Conservation (phyloP, 2,888 invertebrate species). For the Melieria crassipennis region DNA sequence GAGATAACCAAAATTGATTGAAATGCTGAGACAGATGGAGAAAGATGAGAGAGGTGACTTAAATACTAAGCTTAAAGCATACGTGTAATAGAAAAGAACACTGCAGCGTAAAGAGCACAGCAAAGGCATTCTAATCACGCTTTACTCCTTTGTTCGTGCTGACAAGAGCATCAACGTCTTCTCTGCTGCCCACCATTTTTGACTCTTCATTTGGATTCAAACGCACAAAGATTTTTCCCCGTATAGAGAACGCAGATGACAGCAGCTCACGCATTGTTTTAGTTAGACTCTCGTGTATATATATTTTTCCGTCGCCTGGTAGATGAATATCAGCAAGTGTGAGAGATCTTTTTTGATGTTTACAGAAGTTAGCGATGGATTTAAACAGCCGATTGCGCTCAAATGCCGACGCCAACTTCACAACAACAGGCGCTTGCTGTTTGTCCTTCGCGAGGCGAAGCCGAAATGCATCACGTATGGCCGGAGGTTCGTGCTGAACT, state of each 20-base stretch:
- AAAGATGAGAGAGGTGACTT: no score
- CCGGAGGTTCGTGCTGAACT: not conserved
- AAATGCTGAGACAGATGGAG: not conserved
- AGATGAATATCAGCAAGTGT: not conserved
- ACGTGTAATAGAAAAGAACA: not conserved
- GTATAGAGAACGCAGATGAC: constrained; percentile 9
- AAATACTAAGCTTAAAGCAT: not conserved
- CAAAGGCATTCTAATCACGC: no score
- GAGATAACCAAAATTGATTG: not conserved
- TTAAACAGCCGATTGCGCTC: constrained; percentile 6
- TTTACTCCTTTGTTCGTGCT: no score
- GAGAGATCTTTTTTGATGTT: not conserved
- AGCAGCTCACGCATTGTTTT: constrained; percentile 9
- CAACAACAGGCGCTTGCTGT: not conserved
- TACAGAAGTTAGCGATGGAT: constrained; percentile 1
- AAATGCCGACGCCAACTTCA: not conserved
- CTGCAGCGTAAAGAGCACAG: not conserved
- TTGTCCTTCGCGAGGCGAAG: not conserved
- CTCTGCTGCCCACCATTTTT: not conserved
- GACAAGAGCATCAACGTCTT: not conserved
- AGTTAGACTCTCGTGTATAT: constrained; percentile 15
- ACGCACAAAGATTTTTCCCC: not conserved
- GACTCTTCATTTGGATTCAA: constrained; percentile 5
- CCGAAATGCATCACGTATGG: constrained; percentile 7
- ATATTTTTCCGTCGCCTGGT: not conserved